These are phyloP conservation scores for Zoroaster sp. DNA, from an alignment of 53 echinoderm and acorn worm species.

Conservation along the genomic window DNA sequence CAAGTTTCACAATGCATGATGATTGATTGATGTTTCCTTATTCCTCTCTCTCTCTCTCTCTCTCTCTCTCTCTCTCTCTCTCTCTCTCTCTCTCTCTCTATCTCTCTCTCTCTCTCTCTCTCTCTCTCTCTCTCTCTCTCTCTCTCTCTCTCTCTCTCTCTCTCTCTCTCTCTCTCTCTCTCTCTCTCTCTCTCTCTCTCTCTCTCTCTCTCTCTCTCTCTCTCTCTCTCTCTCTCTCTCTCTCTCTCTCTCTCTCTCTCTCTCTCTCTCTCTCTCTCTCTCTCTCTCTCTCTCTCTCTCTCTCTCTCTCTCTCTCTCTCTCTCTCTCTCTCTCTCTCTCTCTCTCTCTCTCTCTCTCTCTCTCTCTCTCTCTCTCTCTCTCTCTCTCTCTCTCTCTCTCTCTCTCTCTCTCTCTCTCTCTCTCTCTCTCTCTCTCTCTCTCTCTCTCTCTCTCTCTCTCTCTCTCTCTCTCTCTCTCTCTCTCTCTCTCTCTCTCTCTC, in stretches of 20 bases:
- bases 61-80: not conserved
- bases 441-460: not conserved
- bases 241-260: not conserved
- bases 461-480: not conserved
- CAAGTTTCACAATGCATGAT: too few species aligned
- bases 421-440: not conserved
- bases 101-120: too few species aligned
- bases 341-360: constrained; percentile 1
- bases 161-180: not conserved
- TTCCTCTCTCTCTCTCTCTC: not conserved
- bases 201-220: not conserved
- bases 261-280: constrained; percentile 6
- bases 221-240: not conserved
- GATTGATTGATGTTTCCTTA: too few species aligned
- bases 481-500: not conserved
- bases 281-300: constrained; percentile 1
- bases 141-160: not conserved
- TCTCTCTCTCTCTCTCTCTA: too few species aligned
- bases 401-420: not conserved
- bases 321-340: constrained; percentile 6
- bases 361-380: constrained; percentile 6
- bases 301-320: constrained; percentile 6
- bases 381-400: not conserved
- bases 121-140: not conserved
- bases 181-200: not conserved